phyloP scores from a whole-genome alignment of 2,797 vertebrate species.

The Pseudopleuronectes americanus region DNA sequence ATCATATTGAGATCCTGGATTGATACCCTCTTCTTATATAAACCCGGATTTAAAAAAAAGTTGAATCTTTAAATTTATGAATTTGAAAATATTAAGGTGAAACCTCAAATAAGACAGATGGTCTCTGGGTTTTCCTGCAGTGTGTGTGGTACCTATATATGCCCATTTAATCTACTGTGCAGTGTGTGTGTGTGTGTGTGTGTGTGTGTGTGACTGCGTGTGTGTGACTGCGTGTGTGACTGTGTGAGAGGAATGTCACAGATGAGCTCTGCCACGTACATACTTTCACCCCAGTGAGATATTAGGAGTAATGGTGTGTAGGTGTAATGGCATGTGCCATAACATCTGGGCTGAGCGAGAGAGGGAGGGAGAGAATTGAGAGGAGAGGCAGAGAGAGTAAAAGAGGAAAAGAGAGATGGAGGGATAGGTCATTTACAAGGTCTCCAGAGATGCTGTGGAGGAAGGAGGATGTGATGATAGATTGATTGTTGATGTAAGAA shows the following conservation, averaged over 20 bases:
- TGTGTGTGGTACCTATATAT: no score
- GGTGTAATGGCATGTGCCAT: constrained; percentile 67
- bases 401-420: background rate
- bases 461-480: constrained; percentile 14
- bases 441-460: constrained; percentile 29
- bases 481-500: constrained; percentile 5
- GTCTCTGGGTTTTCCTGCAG: no score
- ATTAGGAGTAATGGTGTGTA: constrained; percentile 70
- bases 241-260: constrained; percentile 34
- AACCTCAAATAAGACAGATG: no score
- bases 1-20: no score
- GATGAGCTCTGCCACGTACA: constrained; percentile 43
- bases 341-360: constrained; percentile 60
- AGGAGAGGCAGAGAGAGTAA: constrained; percentile 10
- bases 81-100: no score
- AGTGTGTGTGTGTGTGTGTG: background rate
- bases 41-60: no score
- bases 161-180: background rate
- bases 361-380: background rate
- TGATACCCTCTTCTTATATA: no score
- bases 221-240: background rate
- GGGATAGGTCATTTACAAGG: constrained; percentile 23
- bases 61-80: no score
- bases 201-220: background rate
- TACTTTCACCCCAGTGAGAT: constrained; percentile 54